Conservation (phyloP, 2,797 vertebrate genomes). For the Intellagama lesueurii region DNA sequence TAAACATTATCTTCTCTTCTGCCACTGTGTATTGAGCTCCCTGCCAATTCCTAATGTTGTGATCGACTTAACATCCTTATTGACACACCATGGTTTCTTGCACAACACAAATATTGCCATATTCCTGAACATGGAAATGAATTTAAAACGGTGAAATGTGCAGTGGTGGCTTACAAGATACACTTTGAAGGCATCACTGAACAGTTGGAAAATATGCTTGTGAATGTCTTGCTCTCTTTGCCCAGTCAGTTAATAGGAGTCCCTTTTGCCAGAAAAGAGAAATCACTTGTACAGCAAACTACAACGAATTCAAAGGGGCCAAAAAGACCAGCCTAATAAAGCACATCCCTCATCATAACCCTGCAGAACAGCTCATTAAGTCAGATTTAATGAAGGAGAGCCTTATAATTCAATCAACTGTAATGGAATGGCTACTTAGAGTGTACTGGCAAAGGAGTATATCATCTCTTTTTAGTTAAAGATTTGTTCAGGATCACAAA, state of each 20-base stretch:
- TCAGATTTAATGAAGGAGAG: not conserved
- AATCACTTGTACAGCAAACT: conserved; percentile 35
- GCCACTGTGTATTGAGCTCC: not conserved
- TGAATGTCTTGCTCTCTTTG: conserved; percentile 20
- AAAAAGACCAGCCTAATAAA: conserved; percentile 16
- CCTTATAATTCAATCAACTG: not conserved
- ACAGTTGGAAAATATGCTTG: conserved; percentile 13
- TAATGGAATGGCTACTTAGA: not conserved
- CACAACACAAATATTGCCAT: not conserved
- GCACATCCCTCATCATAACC: not conserved
- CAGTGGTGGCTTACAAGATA: conserved; percentile 36
- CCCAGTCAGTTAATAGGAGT: not conserved
- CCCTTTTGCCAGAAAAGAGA: conserved; percentile 35
- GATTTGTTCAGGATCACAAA: not conserved
- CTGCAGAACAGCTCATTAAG: not conserved
- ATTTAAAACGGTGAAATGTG: conserved; percentile 24
- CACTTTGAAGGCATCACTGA: conserved; percentile 31
- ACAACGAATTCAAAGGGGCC: conserved; percentile 11
- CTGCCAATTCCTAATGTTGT: conserved; percentile 30
- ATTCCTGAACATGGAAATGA: conserved; percentile 30
- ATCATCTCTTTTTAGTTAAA: not conserved
- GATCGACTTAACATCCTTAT: conserved; percentile 41
- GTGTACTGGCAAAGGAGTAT: not conserved
- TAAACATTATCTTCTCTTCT: not conserved
- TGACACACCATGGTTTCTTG: not conserved